A percentile compares a stretch with the other conserved stretches of the same genome.
Conservation (phyloP, 2,888 invertebrate genomes). For the Plebejus argus region DNA sequence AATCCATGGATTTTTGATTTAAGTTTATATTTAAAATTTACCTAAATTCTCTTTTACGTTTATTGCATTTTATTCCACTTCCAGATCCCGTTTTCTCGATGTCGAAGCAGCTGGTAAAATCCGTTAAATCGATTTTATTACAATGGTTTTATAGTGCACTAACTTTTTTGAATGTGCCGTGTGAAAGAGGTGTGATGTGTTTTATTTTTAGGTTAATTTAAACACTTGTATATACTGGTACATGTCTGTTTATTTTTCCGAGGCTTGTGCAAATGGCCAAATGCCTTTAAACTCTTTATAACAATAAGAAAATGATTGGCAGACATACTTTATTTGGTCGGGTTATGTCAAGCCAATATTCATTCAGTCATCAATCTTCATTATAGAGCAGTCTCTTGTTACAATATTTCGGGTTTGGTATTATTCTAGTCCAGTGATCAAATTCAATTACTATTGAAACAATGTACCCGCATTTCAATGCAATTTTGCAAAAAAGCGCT, state of each 20-base stretch:
- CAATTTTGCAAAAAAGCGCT: no score
- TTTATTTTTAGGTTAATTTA: neutral
- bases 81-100: neutral
- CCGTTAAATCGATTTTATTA: constrained; percentile 8
- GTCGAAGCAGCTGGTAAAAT: neutral
- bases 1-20: neutral
- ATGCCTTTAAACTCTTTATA: no score
- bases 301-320: neutral
- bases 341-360: no score
- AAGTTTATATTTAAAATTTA: neutral
- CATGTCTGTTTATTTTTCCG: neutral
- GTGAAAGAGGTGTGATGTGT: neutral
- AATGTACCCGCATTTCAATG: no score
- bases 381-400: no score
- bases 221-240: neutral
- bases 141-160: constrained; percentile 18
- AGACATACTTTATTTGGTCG: neutral
- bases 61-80: neutral
- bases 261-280: no score
- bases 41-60: neutral
- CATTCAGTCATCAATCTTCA: no score
- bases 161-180: neutral
- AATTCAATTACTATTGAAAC: no score
- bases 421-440: no score
- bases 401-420: no score